Percentiles rank a stretch among this genome's conserved stretches.
phyloP scores from a whole-genome alignment of 1,140 invertebrate genomes.

The Hyles euphorbiae region DNA sequence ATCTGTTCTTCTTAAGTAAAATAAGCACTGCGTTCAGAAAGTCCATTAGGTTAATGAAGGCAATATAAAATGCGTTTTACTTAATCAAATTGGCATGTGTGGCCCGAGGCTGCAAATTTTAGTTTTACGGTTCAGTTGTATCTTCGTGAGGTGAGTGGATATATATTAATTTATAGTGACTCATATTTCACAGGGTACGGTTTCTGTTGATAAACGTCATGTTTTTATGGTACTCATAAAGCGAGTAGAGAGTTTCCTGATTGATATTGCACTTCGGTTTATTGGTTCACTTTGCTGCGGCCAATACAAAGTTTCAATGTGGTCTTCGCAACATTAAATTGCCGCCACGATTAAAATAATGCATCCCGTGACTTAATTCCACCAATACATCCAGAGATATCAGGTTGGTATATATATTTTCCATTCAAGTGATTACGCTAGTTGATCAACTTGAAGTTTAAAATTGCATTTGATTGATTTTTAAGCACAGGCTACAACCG shows the following conservation, averaged over 20 bases:
- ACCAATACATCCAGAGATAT: too few relatives aligned
- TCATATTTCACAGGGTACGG: constrained; percentile 5
- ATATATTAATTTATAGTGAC: constrained; percentile 4
- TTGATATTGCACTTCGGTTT: constrained; percentile 47
- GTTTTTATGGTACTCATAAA: constrained; percentile 45
- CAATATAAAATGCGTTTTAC: background rate
- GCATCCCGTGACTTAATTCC: too few relatives aligned
- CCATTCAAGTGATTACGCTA: too few relatives aligned
- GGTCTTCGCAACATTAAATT: background rate
- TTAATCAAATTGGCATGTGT: too few relatives aligned
- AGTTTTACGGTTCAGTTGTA: background rate
- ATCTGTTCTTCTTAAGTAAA: too few relatives aligned
- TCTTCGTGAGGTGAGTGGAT: background rate
- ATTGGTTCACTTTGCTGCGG: constrained; percentile 28
- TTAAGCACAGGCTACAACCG: background rate
- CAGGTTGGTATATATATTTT: too few relatives aligned
- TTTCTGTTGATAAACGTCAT: constrained; percentile 24
- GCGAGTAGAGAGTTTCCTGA: constrained; percentile 37
- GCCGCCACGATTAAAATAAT: too few relatives aligned
- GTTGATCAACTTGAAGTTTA: too few relatives aligned
- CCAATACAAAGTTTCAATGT: constrained; percentile 34
- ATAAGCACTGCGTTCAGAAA: too few relatives aligned
- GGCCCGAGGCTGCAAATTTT: background rate
- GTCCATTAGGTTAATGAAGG: background rate
- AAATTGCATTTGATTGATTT: too few relatives aligned